Conservation (phyloP, 2,888 invertebrate species). For the Conops quadrifasciatus region DNA sequence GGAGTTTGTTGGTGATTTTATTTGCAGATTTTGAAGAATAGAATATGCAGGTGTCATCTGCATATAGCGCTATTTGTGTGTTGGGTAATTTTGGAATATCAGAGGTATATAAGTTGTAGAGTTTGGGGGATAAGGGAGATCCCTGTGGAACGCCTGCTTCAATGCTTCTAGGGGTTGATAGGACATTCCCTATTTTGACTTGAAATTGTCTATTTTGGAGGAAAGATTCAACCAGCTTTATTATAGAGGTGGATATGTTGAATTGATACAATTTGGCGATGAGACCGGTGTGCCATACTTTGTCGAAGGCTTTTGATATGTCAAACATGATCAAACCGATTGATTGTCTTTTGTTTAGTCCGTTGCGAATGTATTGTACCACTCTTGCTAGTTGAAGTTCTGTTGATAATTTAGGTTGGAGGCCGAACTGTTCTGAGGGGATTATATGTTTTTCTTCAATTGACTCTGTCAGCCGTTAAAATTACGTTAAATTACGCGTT, state of each 20-base stretch:
- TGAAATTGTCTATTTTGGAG: background rate
- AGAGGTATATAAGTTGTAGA: constrained; percentile 22
- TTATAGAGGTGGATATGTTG: background rate
- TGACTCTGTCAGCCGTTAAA: background rate
- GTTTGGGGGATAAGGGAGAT: background rate
- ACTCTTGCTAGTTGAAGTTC: background rate
- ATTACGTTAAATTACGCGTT: background rate
- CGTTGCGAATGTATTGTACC: background rate
- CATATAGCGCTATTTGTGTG: background rate
- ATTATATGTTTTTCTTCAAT: background rate
- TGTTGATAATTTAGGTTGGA: background rate
- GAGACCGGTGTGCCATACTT: background rate
- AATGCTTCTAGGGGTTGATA: background rate
- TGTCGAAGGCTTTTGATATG: background rate
- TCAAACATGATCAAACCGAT: background rate
- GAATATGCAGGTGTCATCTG: constrained; percentile 18
- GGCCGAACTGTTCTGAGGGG: background rate
- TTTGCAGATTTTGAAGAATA: constrained; percentile 3
- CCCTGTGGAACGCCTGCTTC: constrained; percentile 16
- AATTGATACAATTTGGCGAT: background rate
- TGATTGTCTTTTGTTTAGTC: background rate
- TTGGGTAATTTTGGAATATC: background rate
- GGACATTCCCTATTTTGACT: background rate
- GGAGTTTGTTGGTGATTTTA: constrained; percentile 22
- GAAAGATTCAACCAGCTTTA: background rate